Conservation (phyloP, 2,888 invertebrate species). For the Caenorhabditis wallacei region DNA sequence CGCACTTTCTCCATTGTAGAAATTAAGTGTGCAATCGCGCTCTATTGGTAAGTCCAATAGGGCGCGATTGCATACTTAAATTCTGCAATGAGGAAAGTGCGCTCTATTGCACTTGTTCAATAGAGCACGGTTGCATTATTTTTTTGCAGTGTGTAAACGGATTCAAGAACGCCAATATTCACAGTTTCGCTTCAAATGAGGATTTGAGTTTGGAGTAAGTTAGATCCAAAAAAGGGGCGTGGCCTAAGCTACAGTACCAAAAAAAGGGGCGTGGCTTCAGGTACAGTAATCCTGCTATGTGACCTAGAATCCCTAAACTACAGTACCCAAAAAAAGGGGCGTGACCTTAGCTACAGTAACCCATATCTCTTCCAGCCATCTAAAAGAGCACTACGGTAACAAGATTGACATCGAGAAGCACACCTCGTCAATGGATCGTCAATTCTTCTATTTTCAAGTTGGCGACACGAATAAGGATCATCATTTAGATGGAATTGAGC, state of each 20-base stretch:
- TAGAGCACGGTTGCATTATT: neutral
- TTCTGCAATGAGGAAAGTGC: neutral
- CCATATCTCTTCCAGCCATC: constrained; percentile 38
- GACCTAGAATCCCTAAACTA: neutral
- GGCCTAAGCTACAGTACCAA: no score
- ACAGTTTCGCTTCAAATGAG: constrained; percentile 19
- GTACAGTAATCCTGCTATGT: neutral
- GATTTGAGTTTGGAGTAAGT: constrained; percentile 54
- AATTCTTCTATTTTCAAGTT: constrained; percentile 50
- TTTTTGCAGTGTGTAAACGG: constrained; percentile 11
- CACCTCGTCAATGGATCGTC: constrained; percentile 5
- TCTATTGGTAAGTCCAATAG: no score
- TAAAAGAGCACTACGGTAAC: constrained; percentile 54
- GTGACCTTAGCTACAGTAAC: no score
- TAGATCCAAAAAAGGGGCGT: no score
- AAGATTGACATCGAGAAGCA: constrained; percentile 48
- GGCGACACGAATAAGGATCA: constrained; percentile 53
- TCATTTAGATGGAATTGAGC: constrained; percentile 49
- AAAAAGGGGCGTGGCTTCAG: neutral
- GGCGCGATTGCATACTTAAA: no score
- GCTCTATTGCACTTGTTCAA: neutral
- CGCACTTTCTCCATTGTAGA: no score
- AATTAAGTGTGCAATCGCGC: neutral
- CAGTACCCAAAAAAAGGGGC: no score
- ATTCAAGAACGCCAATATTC: neutral